Evolutionary conservation across 2,113 vertebrate genomes (phyloP).

Genomic region (Galeopterus variegatus): DNA sequence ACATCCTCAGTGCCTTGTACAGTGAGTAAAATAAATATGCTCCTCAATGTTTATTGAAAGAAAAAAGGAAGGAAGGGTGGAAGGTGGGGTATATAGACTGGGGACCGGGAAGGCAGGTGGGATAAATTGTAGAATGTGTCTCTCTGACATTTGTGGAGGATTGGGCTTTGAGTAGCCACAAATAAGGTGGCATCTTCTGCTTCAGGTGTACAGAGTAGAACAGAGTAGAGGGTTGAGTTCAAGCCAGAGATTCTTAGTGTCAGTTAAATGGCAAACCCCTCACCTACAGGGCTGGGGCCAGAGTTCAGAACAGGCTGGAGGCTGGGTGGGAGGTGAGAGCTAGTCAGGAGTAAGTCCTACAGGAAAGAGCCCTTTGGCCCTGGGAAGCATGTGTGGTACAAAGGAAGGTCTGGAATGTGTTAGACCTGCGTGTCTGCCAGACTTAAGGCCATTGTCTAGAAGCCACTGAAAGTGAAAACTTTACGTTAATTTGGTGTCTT

Average conservation of each 20-base stretch:
- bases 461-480: not conserved
- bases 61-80: not conserved
- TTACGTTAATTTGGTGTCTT: not conserved
- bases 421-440: not conserved
- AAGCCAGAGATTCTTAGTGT: not conserved
- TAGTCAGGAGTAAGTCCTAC: not conserved
- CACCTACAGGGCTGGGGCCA: not conserved
- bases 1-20: not conserved
- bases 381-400: not conserved
- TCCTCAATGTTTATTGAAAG: not conserved
- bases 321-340: not conserved
- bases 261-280: not conserved
- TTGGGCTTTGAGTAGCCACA: not conserved
- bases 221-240: not conserved
- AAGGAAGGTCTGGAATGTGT: not conserved
- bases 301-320: not conserved
- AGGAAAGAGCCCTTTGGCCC: not conserved
- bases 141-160: not conserved
- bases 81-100: not conserved
- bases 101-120: not conserved
- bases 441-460: not conserved
- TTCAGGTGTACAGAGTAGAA: not conserved
- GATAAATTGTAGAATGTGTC: not conserved
- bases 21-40: not conserved
- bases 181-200: not conserved